Evolutionary conservation across 1,140 invertebrate species (phyloP).

Genomic region (Ruditapes philippinarum): DNA sequence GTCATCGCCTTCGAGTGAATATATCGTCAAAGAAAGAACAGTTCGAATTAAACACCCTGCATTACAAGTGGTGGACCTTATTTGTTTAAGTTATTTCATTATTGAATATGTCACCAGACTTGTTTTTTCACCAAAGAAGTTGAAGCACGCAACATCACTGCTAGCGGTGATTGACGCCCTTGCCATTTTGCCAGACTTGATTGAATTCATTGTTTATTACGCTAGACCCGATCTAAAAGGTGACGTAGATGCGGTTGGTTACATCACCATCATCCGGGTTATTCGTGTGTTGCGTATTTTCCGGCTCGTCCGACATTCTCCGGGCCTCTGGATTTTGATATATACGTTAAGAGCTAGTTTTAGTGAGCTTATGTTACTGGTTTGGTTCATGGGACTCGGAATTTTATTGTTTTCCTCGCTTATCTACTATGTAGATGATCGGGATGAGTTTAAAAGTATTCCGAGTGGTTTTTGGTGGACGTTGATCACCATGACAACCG

Average conservation of each 20-base stretch:
- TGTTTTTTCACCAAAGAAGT: constrained; percentile 47
- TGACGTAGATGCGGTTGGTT: constrained; percentile 27
- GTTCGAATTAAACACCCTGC: constrained; percentile 45
- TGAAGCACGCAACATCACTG: constrained; percentile 54
- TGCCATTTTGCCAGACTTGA: constrained; percentile 85
- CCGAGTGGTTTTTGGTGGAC: constrained; percentile 86
- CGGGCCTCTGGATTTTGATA: constrained; percentile 98
- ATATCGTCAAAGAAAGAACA: background rate
- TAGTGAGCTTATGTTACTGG: constrained; percentile 98
- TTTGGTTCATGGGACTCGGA: constrained; percentile 99
- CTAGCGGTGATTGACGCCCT: constrained; percentile 88
- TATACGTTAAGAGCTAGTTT: constrained; percentile 99
- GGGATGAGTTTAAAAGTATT: constrained; percentile 81
- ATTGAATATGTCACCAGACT: constrained; percentile 41
- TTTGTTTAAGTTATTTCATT: constrained; percentile 48
- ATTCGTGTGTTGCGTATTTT: constrained; percentile 74
- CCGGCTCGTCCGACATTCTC: constrained; percentile 91
- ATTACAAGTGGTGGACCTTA: constrained; percentile 33
- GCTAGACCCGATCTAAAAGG: constrained; percentile 5
- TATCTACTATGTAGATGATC: constrained; percentile 90
- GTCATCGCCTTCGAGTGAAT: background rate
- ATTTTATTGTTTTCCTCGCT: constrained; percentile 99
- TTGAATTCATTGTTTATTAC: constrained; percentile 69
- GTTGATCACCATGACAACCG: constrained; percentile 88
- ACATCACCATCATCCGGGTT: constrained; percentile 67